Base-by-base conservation (phyloP, 2,113 vertebrate species). In the Zingel zingel region DNA sequence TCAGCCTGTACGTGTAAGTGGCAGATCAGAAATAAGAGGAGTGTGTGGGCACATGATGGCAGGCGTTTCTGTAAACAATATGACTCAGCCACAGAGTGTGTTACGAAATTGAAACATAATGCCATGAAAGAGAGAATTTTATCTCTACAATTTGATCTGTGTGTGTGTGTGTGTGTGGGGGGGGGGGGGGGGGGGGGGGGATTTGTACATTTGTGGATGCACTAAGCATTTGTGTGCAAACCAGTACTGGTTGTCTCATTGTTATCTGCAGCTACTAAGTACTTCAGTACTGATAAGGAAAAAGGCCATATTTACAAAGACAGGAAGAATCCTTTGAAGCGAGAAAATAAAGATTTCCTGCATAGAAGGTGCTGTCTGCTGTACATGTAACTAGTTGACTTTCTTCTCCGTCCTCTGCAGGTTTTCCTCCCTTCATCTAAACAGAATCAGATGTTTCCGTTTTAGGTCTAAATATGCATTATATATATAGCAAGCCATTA, bases 51-150 rank as follows among this genome's bases (percentile, higher is more conserved):
- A 59, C 71, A 75, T 47, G 75, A 88, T 82, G 80, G 74, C 78
- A 82, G 70, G 76, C 69, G 16, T 72, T 65, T 81, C 84, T 79
- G 79, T 90, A 87, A 92, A 94, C 89, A 94, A 73, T 83, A 77
- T 94, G 92, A 94, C 89, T 93, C 91, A 93, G 88, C 57, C 39
- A 4, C 75, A 73, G 80, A 80, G 81, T 72, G 83, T 91, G 83
- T 85, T 87, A 84, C 84, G 80, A 86, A 89, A 90, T 72, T 90
- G 79, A 86, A 89, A 90, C 79, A 85, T 74, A 89, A 88, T 65
- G 81, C 83, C 23, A 62, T 66, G 70, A 89, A 91, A 88, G 81
- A 79, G 82, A 84, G 86, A 85, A 72, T 71, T 86, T 81, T 77
- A 88, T 87, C 78, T 61, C 45, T 65, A 45, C 79, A 69, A 72